Evolutionary conservation across 2,888 invertebrate genomes (phyloP).

Genomic region (Apomyelois bistriatella): DNA sequence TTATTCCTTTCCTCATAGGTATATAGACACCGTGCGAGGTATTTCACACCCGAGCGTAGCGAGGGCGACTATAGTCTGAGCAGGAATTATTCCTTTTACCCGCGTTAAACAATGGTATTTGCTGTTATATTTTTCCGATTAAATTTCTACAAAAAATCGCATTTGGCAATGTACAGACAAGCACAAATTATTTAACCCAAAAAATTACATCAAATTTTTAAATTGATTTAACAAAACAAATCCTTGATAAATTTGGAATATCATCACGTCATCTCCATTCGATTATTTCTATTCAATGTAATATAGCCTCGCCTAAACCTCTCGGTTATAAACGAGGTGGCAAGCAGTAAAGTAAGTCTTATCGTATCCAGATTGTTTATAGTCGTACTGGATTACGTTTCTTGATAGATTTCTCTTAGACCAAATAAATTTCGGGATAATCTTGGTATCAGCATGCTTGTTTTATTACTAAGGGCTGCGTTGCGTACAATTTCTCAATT

Average conservation of each 20-base stretch:
- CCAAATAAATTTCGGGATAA: slow-evolving; percentile 60
- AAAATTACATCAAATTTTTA: no score
- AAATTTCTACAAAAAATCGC: no score
- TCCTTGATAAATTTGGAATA: neutral
- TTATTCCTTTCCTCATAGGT: no score
- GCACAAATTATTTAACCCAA: no score
- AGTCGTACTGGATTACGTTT: slow-evolving; percentile 63
- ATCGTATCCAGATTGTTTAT: slow-evolving; percentile 69
- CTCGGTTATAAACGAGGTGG: slow-evolving; percentile 69
- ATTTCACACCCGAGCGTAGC: no score
- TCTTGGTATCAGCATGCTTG: slow-evolving; percentile 46
- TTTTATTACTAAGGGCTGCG: slow-evolving; percentile 47
- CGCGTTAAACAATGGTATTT: no score
- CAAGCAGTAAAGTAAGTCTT: slow-evolving; percentile 67
- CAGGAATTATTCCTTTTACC: no score
- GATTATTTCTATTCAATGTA: neutral
- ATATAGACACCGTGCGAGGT: no score
- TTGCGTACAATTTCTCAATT: neutral
- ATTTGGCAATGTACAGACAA: no score
- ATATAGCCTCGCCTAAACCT: slow-evolving; percentile 18
- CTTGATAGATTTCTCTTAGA: slow-evolving; percentile 71
- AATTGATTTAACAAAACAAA: no score
- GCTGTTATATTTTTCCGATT: no score
- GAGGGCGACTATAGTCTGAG: no score
- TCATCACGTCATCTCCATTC: neutral